Percentiles rank a stretch among this genome's conserved stretches.
These are phyloP conservation scores for Peromyscus maniculatus DNA, from an alignment of 2,113 vertebrate genomes.

Conservation along the genomic window DNA sequence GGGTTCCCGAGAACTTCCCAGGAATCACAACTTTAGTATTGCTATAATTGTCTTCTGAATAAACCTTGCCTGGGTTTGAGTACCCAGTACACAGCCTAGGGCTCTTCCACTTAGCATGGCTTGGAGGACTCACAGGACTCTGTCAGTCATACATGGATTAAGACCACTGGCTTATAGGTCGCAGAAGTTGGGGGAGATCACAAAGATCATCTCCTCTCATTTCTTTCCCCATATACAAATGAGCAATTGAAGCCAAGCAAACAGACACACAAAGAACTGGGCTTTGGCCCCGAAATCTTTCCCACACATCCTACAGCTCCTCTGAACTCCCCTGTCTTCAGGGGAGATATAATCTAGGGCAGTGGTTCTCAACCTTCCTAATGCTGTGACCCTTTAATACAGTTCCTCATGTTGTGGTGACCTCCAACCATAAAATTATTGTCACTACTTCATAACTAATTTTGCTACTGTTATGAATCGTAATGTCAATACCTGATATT, in stretches of 20 bases:
- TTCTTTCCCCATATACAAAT: background rate
- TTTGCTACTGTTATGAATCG: background rate
- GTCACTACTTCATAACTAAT: background rate
- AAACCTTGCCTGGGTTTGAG: background rate
- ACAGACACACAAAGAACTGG: background rate
- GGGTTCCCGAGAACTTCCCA: background rate
- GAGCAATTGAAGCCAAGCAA: background rate
- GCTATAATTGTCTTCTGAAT: background rate
- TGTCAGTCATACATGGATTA: background rate
- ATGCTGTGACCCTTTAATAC: background rate
- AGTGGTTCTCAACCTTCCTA: background rate
- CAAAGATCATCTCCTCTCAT: constrained; percentile 16
- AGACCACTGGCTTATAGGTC: background rate
- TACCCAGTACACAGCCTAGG: background rate
- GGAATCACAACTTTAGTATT: background rate
- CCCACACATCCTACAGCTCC: constrained; percentile 5
- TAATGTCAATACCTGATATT: background rate
- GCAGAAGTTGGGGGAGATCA: background rate
- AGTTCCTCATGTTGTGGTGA: background rate
- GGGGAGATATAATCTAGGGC: background rate
- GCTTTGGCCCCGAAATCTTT: background rate
- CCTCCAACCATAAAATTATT: background rate
- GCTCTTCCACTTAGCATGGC: background rate
- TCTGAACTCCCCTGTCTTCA: background rate
- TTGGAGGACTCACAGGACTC: background rate